phyloP scores from a whole-genome alignment of 1,140 invertebrate genomes.

The Trichomalopsis sarcophagae region DNA sequence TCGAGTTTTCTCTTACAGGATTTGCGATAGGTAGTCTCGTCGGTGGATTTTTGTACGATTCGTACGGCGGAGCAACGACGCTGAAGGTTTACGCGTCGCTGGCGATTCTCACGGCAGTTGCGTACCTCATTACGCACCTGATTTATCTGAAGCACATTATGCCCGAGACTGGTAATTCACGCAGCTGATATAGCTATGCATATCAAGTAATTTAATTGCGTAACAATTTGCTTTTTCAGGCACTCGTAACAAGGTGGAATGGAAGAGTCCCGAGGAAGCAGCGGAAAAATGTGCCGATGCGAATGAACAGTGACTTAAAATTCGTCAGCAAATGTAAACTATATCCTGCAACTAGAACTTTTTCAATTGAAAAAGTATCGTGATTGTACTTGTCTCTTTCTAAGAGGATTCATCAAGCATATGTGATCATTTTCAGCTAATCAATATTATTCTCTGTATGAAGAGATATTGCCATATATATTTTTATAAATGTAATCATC shows the following conservation, averaged over 20 bases:
- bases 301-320: slow-evolving; percentile 25
- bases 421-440: background rate
- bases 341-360: no score
- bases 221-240: slow-evolving; percentile 54
- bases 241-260: slow-evolving; percentile 61
- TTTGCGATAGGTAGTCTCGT: slow-evolving; percentile 79
- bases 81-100: slow-evolving; percentile 76
- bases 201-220: background rate
- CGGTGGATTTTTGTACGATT: slow-evolving; percentile 78
- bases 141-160: slow-evolving; percentile 68
- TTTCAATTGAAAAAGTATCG: background rate
- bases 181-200: background rate
- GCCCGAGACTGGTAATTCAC: slow-evolving; percentile 61
- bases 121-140: slow-evolving; percentile 74
- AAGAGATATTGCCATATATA: no score
- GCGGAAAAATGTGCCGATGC: slow-evolving; percentile 33
- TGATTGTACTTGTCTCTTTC: background rate
- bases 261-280: slow-evolving; percentile 70
- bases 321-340: no score
- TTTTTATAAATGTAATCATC: no score
- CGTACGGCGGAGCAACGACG: slow-evolving; percentile 75
- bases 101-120: slow-evolving; percentile 74
- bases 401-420: background rate
- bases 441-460: background rate
- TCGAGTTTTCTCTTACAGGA: slow-evolving; percentile 65